Conservation (phyloP, 2,797 vertebrate genomes). For the Rhincodon typus region DNA sequence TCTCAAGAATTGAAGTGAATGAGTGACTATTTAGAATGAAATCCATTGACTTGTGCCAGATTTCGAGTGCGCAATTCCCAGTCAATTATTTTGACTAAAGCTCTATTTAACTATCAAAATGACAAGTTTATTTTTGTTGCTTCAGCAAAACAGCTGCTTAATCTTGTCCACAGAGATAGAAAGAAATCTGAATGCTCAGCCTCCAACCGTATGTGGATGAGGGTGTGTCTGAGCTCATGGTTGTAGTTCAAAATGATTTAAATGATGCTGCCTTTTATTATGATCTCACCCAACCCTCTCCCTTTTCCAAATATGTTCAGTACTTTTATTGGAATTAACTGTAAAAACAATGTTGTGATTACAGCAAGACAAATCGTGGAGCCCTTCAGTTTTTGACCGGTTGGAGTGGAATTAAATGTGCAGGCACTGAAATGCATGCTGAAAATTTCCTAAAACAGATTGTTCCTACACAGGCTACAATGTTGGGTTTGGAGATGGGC, state of each 20-base stretch:
- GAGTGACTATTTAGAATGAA: neutral
- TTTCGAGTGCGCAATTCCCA: neutral
- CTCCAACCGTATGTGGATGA: neutral
- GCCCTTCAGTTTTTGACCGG: neutral
- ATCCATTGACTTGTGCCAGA: neutral
- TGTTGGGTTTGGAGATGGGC: neutral
- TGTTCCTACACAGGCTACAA: too few relatives aligned
- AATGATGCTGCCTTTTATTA: conserved; percentile 1
- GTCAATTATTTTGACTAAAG: neutral
- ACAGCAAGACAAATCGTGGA: neutral
- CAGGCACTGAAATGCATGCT: neutral
- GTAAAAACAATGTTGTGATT: neutral
- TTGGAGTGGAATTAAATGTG: neutral
- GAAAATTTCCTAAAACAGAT: neutral
- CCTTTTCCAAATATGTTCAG: neutral
- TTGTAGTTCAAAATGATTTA: neutral
- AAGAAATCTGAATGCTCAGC: neutral
- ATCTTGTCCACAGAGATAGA: neutral
- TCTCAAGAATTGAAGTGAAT: neutral
- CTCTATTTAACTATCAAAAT: neutral
- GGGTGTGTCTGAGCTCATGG: neutral
- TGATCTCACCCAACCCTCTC: neutral
- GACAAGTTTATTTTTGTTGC: neutral
- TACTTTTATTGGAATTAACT: neutral
- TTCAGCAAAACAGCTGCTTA: neutral